Evolutionary conservation across 2,113 vertebrate genomes (phyloP).

Genomic region (Rutilus rutilus): DNA sequence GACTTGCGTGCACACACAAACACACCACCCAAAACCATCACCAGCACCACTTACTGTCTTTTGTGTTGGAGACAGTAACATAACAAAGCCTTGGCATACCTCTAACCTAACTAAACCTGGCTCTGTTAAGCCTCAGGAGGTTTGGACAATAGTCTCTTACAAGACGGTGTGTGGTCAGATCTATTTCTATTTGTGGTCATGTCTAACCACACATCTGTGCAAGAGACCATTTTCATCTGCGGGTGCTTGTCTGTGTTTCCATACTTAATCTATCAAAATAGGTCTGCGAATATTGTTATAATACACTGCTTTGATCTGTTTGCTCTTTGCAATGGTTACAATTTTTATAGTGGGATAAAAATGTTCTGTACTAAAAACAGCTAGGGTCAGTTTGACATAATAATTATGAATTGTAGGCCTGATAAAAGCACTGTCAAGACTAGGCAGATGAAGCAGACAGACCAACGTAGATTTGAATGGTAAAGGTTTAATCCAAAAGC

Average conservation of each 20-base stretch:
- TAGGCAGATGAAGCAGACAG: too few species aligned
- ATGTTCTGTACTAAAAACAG: too few species aligned
- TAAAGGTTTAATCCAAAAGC: too few species aligned
- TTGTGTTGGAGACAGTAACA: slow-evolving; percentile 34
- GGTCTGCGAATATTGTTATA: too few species aligned
- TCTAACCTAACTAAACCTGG: not conserved
- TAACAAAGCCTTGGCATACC: slow-evolving; percentile 17
- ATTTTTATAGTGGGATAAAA: too few species aligned
- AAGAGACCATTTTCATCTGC: not conserved
- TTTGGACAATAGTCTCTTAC: slow-evolving; percentile 11
- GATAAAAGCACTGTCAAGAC: too few species aligned
- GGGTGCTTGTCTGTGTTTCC: not conserved
- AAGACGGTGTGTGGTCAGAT: slow-evolving; percentile 9
- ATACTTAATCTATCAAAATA: not conserved
- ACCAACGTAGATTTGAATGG: too few species aligned
- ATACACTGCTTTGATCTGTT: too few species aligned
- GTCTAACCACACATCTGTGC: not conserved
- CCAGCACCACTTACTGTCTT: slow-evolving; percentile 32
- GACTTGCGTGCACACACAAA: slow-evolving; percentile 49
- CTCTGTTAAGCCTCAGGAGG: slow-evolving; percentile 4
- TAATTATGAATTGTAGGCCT: too few species aligned
- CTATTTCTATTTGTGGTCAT: not conserved
- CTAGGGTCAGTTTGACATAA: too few species aligned
- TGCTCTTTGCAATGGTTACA: too few species aligned
- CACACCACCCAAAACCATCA: slow-evolving; percentile 32